Evolutionary conservation across 2,113 vertebrate genomes (phyloP), one percentile per base, ranked within the genome.

Genomic region (Eira barbara): DNA sequence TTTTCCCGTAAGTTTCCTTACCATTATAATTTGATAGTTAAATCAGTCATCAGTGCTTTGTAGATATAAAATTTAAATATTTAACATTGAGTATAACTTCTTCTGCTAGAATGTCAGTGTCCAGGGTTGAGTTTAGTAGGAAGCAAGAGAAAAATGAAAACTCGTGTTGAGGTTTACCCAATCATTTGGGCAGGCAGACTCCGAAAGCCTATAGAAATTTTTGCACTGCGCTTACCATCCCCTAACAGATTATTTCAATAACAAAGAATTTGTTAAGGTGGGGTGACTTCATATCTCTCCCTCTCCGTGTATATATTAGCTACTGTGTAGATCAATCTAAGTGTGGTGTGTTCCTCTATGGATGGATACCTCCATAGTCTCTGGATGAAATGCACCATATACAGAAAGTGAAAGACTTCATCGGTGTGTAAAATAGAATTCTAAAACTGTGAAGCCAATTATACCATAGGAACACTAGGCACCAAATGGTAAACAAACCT

Each of bases 361-460:
- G 83, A 93, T 73, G 84, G 69, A 96, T n/a, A 90, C 63, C 39
- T 65, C 78, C 36, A 85, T 27, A 87, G 71, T 79, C 76, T 92
- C 93, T 78, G 52, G 83, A 67, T 96, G 61, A 89, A 94, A 59
- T 69, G 47, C 11, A 87, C 79, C 87, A 8, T 76, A 57, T 39
- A 91, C 61, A 97, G 79, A 81, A 93, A 95, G 61, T 81, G 27
- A 78, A 94, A 97, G 76, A 76, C 89, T 69, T 86, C 87, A 91
- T 61, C 87, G 76, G 31, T 74, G 94, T 87, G 29, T 83, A 95
- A 98, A 98, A 91, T n/a, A 95, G 84, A 85, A 94, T 83, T 84
- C 92, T 97, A 96, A 97, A 97, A 94, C 86, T 94, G 65, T 91
- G 95, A 96, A 97, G 87, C 71, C 94, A 91, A 96, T 96, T 91